These are phyloP conservation scores for Microcebus lehilahytsara DNA, from an alignment of 2,113 vertebrate genomes.

Conservation along the genomic window DNA sequence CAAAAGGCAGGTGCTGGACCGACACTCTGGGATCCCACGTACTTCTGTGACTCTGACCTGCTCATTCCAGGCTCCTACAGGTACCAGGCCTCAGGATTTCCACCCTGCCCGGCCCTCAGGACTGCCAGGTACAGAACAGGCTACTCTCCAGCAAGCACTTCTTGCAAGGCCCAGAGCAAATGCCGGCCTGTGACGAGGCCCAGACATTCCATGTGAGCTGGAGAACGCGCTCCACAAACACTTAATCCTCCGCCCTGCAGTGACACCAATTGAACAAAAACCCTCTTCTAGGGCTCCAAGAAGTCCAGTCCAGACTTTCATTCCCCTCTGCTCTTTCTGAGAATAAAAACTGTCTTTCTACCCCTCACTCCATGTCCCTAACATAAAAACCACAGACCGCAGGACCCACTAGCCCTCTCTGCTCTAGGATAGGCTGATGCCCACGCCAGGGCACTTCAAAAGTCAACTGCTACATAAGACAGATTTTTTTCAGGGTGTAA, in stretches of 20 bases:
- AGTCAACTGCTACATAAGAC: not conserved
- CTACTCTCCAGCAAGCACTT: conserved; percentile 3
- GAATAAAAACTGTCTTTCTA: not conserved
- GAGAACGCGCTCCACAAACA: not conserved
- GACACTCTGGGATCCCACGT: not conserved
- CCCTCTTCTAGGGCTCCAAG: not conserved
- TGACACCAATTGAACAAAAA: not conserved
- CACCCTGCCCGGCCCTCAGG: not conserved
- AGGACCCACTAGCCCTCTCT: not conserved
- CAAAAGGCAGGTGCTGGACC: not conserved
- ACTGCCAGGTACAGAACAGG: not conserved
- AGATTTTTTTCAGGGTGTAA: not conserved
- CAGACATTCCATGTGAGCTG: not conserved
- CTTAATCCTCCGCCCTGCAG: conserved; percentile 4
- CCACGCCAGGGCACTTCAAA: not conserved
- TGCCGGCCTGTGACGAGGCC: not conserved
- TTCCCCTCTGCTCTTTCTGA: not conserved
- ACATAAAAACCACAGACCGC: not conserved
- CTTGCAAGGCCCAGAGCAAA: not conserved
- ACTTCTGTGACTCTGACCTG: not conserved
- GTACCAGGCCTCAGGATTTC: not conserved
- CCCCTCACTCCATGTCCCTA: not conserved
- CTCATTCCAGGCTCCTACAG: not conserved
- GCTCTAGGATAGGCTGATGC: not conserved
- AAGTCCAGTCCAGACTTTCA: not conserved